Evolutionary conservation across 2,888 invertebrate species (phyloP).

Genomic region (Diaphora mendica): DNA sequence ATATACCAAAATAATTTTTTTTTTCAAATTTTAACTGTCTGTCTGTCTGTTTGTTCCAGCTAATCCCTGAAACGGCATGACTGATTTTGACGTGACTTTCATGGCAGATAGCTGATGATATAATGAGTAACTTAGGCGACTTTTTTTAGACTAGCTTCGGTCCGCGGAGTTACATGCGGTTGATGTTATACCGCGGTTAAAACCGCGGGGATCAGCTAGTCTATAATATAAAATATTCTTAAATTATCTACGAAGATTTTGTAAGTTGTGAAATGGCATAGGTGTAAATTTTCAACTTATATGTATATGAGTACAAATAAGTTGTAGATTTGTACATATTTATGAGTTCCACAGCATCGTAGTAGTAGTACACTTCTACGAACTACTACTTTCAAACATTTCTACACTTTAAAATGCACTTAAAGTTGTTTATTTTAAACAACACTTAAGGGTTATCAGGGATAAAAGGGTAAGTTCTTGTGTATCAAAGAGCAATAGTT

Average conservation of each 20-base stretch:
- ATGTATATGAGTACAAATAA: neutral
- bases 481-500: slow-evolving; percentile 43
- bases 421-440: slow-evolving; percentile 27
- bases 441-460: slow-evolving; percentile 30
- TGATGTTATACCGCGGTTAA: too few species aligned
- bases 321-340: neutral
- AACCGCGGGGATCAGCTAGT: too few species aligned
- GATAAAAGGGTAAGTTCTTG: slow-evolving; percentile 21
- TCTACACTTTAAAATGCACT: slow-evolving; percentile 16
- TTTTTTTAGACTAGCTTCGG: too few species aligned
- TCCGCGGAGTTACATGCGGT: too few species aligned
- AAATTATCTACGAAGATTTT: neutral
- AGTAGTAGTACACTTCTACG: neutral
- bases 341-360: neutral
- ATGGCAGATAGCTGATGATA: too few species aligned
- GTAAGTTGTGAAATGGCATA: too few species aligned
- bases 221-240: neutral
- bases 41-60: too few species aligned
- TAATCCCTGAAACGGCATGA: too few species aligned
- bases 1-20: too few species aligned
- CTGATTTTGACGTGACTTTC: too few species aligned
- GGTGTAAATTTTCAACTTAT: neutral
- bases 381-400: neutral
- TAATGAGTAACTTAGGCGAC: too few species aligned
- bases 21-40: too few species aligned